Percentiles rank a stretch among this genome's conserved stretches.
These are phyloP conservation scores for Phenganax marumi DNA, from an alignment of 92 coral and sea anemone genomes.

Conservation along the genomic window DNA sequence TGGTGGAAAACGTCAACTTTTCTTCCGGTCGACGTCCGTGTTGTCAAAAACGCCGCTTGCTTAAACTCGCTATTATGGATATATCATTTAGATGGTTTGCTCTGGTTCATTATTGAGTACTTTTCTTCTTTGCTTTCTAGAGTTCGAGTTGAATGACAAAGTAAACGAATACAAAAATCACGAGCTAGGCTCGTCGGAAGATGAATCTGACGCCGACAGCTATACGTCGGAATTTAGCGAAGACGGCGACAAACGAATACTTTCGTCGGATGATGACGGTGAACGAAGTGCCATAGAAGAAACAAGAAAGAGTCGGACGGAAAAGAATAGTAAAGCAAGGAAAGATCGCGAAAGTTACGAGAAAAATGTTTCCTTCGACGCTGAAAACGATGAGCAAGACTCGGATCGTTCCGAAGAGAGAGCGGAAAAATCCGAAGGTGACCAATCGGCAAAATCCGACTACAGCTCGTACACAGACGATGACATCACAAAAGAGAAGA, in stretches of 20 bases:
- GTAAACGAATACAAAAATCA: not conserved
- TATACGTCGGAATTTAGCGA: conserved; percentile 13
- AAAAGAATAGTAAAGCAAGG: conserved; percentile 49
- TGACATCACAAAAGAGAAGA: not conserved
- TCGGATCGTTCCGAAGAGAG: conserved; percentile 34
- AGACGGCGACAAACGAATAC: conserved; percentile 11
- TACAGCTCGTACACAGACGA: conserved; percentile 5
- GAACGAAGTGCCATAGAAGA: conserved; percentile 44
- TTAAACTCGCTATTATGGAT: no score
- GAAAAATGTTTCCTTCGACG: conserved; percentile 45
- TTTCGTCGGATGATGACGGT: conserved; percentile 12
- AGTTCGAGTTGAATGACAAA: not conserved
- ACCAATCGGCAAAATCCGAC: conserved; percentile 20
- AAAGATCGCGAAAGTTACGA: conserved; percentile 36
- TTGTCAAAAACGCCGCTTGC: no score
- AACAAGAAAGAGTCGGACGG: conserved; percentile 64
- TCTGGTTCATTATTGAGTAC: no score
- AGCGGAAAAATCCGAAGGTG: conserved; percentile 45
- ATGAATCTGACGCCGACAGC: conserved; percentile 16
- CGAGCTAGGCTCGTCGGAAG: not conserved
- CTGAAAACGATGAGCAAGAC: conserved; percentile 39
- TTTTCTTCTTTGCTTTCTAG: not conserved
- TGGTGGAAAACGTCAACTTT: no score
- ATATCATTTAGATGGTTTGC: not conserved
- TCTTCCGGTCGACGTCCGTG: no score